Evolutionary conservation across 1,140 invertebrate genomes (phyloP).

Genomic region (Laupala kohalensis): DNA sequence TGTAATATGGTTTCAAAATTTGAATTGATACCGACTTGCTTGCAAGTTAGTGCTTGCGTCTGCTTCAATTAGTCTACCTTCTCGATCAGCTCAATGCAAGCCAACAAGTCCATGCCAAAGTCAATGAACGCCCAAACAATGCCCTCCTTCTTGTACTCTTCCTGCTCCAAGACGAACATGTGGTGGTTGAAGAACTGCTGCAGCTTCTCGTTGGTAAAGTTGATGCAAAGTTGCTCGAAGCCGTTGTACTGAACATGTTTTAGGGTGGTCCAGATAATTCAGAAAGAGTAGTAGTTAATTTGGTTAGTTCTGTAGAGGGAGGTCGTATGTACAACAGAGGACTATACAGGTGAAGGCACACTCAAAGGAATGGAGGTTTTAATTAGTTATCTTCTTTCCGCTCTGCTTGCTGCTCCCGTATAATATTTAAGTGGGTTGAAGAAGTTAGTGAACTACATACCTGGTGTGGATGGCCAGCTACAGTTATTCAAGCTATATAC

Average conservation of each 20-base stretch:
- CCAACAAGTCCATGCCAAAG: slow-evolving; percentile 94
- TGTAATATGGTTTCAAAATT: too few relatives aligned
- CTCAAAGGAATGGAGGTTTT: slow-evolving; percentile 94
- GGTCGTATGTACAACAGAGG: too few relatives aligned
- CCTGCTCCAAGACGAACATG: slow-evolving; percentile 97
- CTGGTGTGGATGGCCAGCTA: too few relatives aligned
- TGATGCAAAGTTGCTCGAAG: slow-evolving; percentile 98
- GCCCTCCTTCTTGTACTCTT: slow-evolving; percentile 91
- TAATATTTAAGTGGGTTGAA: too few relatives aligned
- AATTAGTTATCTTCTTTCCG: slow-evolving; percentile 46
- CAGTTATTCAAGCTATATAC: too few relatives aligned
- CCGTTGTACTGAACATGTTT: slow-evolving; percentile 67
- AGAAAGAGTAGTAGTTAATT: slow-evolving; percentile 80
- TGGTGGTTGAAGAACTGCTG: slow-evolving; percentile 98
- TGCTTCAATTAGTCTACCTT: slow-evolving; percentile 56
- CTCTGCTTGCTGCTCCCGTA: slow-evolving; percentile 40
- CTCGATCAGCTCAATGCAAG: slow-evolving; percentile 94
- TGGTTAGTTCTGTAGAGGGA: too few relatives aligned
- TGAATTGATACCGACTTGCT: too few relatives aligned
- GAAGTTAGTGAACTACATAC: too few relatives aligned
- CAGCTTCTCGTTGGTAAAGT: slow-evolving; percentile 95
- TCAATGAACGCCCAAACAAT: slow-evolving; percentile 95
- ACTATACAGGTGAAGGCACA: too few relatives aligned
- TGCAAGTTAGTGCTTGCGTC: too few relatives aligned
- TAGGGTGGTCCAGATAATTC: background rate